Conservation (phyloP, 1,140 invertebrate species). For the Phymorhynchus buccinoides region DNA sequence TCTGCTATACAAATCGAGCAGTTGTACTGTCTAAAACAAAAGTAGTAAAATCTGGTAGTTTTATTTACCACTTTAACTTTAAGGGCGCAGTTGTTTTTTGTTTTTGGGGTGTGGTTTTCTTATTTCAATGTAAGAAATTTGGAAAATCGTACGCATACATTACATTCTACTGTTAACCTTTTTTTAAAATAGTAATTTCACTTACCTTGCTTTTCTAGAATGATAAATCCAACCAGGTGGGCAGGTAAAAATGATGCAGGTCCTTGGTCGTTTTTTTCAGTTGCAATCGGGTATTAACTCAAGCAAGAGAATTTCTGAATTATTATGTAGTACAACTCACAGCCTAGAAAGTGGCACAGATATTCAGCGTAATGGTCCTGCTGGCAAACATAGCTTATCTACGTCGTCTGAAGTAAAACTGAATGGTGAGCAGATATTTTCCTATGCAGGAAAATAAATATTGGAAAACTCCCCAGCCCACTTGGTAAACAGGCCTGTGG, state of each 20-base stretch:
- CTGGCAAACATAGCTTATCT: neutral
- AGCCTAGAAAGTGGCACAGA: neutral
- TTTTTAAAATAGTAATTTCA: neutral
- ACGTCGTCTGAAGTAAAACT: too few species aligned
- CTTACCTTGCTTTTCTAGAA: neutral
- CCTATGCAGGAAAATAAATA: neutral
- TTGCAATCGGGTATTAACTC: too few species aligned
- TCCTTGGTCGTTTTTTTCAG: neutral
- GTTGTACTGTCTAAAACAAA: too few species aligned
- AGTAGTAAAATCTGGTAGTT: slow-evolving; percentile 17
- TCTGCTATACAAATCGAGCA: too few species aligned
- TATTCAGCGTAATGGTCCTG: neutral
- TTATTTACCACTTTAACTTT: too few species aligned
- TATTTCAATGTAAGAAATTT: too few species aligned
- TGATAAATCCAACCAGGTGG: neutral
- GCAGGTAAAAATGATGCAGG: neutral
- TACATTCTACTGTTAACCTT: too few species aligned
- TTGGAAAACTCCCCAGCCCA: neutral
- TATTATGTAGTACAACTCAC: too few species aligned
- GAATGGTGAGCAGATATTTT: neutral
- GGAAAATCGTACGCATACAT: too few species aligned
- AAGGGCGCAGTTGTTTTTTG: too few species aligned
- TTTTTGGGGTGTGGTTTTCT: too few species aligned
- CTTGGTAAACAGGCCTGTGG: neutral
- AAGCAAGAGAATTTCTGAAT: too few species aligned